A percentile compares a stretch with the other conserved stretches of the same genome.
Conservation (phyloP, 2,113 vertebrate species). For the Phycodurus eques region DNA sequence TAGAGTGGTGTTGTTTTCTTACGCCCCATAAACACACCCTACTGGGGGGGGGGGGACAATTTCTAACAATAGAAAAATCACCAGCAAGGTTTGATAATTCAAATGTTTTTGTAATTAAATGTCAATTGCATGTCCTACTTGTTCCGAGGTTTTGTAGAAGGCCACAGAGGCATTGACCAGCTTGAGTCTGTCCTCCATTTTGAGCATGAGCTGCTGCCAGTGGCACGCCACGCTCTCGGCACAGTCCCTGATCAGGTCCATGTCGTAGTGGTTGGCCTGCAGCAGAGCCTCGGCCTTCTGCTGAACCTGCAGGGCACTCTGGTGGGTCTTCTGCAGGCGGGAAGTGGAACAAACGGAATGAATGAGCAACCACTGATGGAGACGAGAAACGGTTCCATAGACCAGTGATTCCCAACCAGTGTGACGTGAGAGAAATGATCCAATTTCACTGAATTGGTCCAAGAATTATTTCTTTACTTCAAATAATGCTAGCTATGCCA, state of each 20-base stretch:
- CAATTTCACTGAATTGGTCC: too few relatives aligned
- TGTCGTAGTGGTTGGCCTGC: conserved; percentile 96
- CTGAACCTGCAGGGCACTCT: conserved; percentile 98
- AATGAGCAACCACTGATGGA: neutral
- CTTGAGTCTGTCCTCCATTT: conserved; percentile 98
- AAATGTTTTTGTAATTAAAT: neutral
- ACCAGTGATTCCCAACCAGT: neutral
- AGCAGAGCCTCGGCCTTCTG: conserved; percentile 96
- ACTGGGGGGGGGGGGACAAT: too few relatives aligned
- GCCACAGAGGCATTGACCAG: conserved; percentile 98
- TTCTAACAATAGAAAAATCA: too few relatives aligned
- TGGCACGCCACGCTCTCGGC: conserved; percentile 97
- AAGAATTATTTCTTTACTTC: too few relatives aligned
- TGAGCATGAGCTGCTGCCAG: conserved; percentile 99
- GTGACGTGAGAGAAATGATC: too few relatives aligned
- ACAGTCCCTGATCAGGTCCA: conserved; percentile 97
- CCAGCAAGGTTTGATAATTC: too few relatives aligned
- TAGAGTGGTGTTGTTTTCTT: too few relatives aligned
- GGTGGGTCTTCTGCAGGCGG: conserved; percentile 88
- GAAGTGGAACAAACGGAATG: neutral
- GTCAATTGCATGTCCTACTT: conserved; percentile 70
- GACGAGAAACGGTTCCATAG: neutral
- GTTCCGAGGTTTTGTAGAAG: conserved; percentile 98
- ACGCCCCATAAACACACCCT: too few relatives aligned
- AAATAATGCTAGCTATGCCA: too few relatives aligned